Evolutionary conservation across 2,888 invertebrate species (phyloP), one percentile per base, ranked within the genome.

Genomic region (Tethea ocularis): DNA sequence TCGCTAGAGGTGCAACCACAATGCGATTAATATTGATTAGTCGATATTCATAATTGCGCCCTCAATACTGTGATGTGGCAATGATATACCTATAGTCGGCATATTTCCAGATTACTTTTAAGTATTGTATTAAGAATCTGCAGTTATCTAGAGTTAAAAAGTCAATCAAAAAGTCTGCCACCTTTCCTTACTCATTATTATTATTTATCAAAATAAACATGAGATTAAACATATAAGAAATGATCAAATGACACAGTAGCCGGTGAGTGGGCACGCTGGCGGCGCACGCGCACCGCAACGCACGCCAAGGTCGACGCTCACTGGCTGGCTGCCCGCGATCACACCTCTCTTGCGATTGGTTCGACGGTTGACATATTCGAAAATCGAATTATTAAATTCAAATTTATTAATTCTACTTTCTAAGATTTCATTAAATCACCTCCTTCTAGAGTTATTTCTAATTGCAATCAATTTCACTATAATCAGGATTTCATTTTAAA

Each of bases 281-380:
- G 46, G 78, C 77, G 75, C 72, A 64, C 63, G 72, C 74, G 71
- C 72, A 70, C 20, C 46, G 46, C 46, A 20, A 20, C 46, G 46
- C 46, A 46, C 46, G 68, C 74, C 86, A 89, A 90, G 90, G 89
- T 76, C 77, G 74, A 87, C 87, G 71, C 67, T 86, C 87, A 87
- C 89, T 73, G 67, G 65, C 73, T 69, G 65, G 65, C 73, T 69
- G 65, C 61, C 61, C 69, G 46, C 46, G 46, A 46, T 46, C 46
- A 46, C 20, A 46, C 46, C 46, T 46, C 41, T 10, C n/a, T 73
- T 60, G 63, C 62, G 66, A 78, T 75, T 83, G 71, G 87, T 87
- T 87, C 88, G 86, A 80, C 83, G 84, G 86, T 87, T 86, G 80
- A 83, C 72, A 70, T 72, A 71, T 77, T 41, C 17, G 13, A n/a